Evolutionary conservation across 2,113 vertebrate genomes (phyloP).

Genomic region (Hemicordylus capensis): DNA sequence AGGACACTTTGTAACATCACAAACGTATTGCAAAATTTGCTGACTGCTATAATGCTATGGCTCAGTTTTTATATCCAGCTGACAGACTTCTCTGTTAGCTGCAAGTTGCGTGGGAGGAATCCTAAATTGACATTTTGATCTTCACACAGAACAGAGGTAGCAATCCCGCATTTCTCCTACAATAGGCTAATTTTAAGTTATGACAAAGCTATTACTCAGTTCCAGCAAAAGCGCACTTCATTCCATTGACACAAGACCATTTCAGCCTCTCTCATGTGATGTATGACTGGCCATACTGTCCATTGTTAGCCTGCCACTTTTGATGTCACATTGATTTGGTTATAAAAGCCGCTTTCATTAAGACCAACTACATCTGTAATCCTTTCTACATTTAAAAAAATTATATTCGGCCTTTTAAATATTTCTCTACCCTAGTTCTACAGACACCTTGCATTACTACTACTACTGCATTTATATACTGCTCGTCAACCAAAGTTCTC

Average conservation of each 20-base stretch:
- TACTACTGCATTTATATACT: too few species aligned
- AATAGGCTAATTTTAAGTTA: constrained; percentile 20
- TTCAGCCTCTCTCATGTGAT: not conserved
- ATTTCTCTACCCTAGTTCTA: not conserved
- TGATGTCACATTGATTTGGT: constrained; percentile 31
- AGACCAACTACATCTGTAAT: constrained; percentile 52
- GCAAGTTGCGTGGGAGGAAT: not conserved
- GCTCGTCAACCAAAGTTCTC: too few species aligned
- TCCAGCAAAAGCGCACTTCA: not conserved
- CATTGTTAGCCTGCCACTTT: not conserved
- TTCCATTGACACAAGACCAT: not conserved
- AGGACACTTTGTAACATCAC: not conserved
- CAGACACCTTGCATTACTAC: too few species aligned
- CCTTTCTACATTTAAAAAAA: constrained; percentile 4
- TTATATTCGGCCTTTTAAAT: not conserved
- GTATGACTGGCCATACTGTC: constrained; percentile 8
- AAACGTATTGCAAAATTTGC: not conserved
- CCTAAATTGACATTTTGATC: not conserved
- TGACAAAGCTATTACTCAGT: constrained; percentile 37
- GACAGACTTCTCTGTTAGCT: not conserved
- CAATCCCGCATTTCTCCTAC: constrained; percentile 1
- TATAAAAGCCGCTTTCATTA: constrained; percentile 39
- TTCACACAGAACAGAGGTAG: not conserved
- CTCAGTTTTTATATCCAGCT: not conserved
- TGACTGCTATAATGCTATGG: not conserved